Percentiles rank a stretch among this genome's conserved stretches.
Conservation (phyloP, 1,140 invertebrate species). For the Drosophila bocqueti region DNA sequence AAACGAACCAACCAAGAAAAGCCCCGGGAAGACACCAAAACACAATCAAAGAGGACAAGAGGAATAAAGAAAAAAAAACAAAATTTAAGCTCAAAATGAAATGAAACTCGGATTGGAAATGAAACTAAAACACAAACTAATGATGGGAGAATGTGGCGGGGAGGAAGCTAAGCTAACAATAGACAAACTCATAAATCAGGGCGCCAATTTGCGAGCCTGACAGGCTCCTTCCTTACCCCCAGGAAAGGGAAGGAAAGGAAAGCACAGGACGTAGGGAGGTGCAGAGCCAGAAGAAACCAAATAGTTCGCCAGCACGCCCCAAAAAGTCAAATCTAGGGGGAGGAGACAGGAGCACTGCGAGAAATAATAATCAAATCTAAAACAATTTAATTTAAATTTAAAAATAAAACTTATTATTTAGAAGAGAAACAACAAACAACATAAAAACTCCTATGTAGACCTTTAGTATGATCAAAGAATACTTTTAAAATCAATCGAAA, state of each 20-base stretch:
- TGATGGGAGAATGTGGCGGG: conserved; percentile 18
- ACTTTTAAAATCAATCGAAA: not conserved
- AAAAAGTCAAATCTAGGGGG: conserved; percentile 43
- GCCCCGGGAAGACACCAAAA: conserved; percentile 43
- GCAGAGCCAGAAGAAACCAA: conserved; percentile 33
- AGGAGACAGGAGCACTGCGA: conserved; percentile 1
- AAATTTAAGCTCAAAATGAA: conserved; percentile 72
- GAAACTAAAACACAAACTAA: conserved; percentile 78
- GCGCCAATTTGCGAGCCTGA: conserved; percentile 77
- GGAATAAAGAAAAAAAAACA: conserved; percentile 10
- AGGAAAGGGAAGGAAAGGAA: conserved; percentile 14
- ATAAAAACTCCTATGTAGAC: too few relatives aligned
- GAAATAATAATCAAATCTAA: not conserved
- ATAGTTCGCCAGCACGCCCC: conserved; percentile 58
- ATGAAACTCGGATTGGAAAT: conserved; percentile 77
- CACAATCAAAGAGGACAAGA: conserved; percentile 50
- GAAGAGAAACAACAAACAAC: too few relatives aligned
- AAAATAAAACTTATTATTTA: not conserved
- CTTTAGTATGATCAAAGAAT: not conserved
- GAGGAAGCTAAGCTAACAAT: conserved; percentile 49
- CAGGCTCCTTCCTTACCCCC: conserved; percentile 37
- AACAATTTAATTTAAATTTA: not conserved
- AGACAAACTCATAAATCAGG: conserved; percentile 82
- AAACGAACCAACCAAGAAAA: conserved; percentile 63
- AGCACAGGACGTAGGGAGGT: conserved; percentile 15